Percentiles rank a stretch among this genome's conserved stretches.
These are phyloP conservation scores for Leptodirus hochenwartii DNA, from an alignment of 2,888 invertebrate species.

Conservation along the genomic window DNA sequence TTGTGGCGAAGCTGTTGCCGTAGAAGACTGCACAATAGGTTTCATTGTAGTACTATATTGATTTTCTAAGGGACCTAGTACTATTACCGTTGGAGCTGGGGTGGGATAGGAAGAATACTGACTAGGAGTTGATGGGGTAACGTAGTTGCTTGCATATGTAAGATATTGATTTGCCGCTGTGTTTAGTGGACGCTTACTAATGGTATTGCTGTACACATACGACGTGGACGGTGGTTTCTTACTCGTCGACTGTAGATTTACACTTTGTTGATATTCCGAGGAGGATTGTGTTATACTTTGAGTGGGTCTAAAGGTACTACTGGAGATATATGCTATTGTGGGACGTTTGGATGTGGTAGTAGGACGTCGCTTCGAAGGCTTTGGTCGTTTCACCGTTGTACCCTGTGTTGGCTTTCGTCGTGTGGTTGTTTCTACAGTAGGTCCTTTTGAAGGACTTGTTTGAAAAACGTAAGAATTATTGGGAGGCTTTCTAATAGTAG, in stretches of 20 bases:
- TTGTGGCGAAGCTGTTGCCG: constrained; percentile 16
- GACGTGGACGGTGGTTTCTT: constrained; percentile 28
- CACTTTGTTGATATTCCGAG: background rate
- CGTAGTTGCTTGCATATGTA: constrained; percentile 3
- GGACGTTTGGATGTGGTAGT: constrained; percentile 8
- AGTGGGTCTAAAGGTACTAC: constrained; percentile 10
- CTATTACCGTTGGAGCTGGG: constrained; percentile 40
- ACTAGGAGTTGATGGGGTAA: constrained; percentile 10
- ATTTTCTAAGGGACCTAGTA: constrained; percentile 28
- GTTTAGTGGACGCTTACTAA: constrained; percentile 17
- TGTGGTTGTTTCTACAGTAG: constrained; percentile 7
- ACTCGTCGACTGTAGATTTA: constrained; percentile 1
- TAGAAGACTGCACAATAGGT: background rate
- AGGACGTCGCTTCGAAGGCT: constrained; percentile 2
- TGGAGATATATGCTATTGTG: constrained; percentile 8
- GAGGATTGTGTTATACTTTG: constrained; percentile 5
- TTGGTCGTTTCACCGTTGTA: too few relatives aligned
- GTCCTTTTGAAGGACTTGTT: constrained; percentile 4
- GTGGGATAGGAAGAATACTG: constrained; percentile 22
- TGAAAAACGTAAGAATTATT: background rate
- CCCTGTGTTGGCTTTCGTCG: too few relatives aligned
- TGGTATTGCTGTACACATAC: constrained; percentile 21
- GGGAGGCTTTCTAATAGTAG: constrained; percentile 5
- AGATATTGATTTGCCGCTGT: constrained; percentile 11
- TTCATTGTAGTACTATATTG: constrained; percentile 3